Evolutionary conservation across 2,113 vertebrate genomes (phyloP), one percentile per base, ranked within the genome.

Genomic region (Larimichthys polyactis): DNA sequence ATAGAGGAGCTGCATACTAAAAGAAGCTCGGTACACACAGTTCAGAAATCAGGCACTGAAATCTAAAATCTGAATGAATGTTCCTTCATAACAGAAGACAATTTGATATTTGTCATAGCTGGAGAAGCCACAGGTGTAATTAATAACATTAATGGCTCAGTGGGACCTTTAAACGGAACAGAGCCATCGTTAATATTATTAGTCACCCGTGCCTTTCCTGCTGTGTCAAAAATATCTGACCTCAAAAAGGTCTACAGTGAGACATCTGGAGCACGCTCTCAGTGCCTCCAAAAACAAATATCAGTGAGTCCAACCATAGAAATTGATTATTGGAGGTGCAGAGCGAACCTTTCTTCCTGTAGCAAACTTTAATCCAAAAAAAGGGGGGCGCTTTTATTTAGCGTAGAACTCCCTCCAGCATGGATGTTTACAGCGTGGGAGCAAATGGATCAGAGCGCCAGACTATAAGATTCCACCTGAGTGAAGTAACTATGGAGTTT

Each of bases 251-350:
- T 55, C 4, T 46, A 27, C 27, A 59, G 32, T n/a, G 12, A 49
- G 52, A 73, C 52, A 58, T 44, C 7, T 57, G 32, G 11, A 55
- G 29, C 17, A 29, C 10, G 12, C 8, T 40, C 4, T 40, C 4
- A 2, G 43, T 24, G 12, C 43, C 52, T n/a, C 40, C 49, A 20
- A 46, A 67, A 80, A 55, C 15, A 54, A 68, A 59, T 48, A 80
- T 27, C 9, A 71, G 69, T 51, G 14, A 51, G n/a, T 79, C 32
- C 66, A 71, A 66, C 12, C 71, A 67, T 62, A 29, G 0, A 29
- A 62, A 76, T 67, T 3, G 54, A 71, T 85, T 71, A 46, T 54
- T 32, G 27, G 27, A 54, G 8, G 32, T 36, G 10, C 32, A 79
- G 27, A 32, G 8, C 10, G 70, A 7, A 24, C 10, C 22, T 59